Evolutionary conservation across 2,888 invertebrate genomes (phyloP), one percentile per base, ranked within the genome.

Genomic region (Ophioninae sp.): DNA sequence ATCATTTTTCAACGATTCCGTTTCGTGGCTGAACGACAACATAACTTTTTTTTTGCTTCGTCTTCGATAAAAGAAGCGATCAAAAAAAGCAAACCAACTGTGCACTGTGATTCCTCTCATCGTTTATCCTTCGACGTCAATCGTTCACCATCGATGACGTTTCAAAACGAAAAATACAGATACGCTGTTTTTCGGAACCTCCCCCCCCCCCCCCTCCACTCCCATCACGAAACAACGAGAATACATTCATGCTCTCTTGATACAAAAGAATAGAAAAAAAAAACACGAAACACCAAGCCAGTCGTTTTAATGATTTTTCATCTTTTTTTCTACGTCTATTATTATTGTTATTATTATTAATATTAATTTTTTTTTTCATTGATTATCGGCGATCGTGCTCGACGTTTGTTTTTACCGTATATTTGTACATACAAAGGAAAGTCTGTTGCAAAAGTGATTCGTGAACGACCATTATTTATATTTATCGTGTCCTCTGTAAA

Each of bases 401-500:
- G 63, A 41, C 59, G 10, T 75, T 79, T 63, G 44, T 71, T 79
- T 71, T 74, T 71, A 65, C 75, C 79, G 30, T 30, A 69, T 51
- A 69, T 59, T 44, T 82, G 82, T 82, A 82, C 44, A 82, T 82
- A 82, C 51, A 39, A 81, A 81, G 6, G 51, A 73, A 73, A 56
- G 74, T 73, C 65, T 64, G 71, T 58, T 61, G 56, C n/a, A 59
- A 67, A 68, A 76, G 65, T 10, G 65, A 59, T 73, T 73, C 67
- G 37, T 56, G 58, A 76, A 59, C 58, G 20, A 59, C 65, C 30
- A 67, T 79, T 61, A 73, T 77, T 73, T 82, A 68, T 68, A 73
- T 68, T 77, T 69, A 78, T 82, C 82, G 82, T 69, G 79, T 75
- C 73, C 69, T 74, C 74, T 82, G 82, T 82, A 82, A 82, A 82